Evolutionary conservation across 2,797 vertebrate genomes (phyloP), one percentile per base, ranked within the genome.

Genomic region (Enteromius fasciolatus): DNA sequence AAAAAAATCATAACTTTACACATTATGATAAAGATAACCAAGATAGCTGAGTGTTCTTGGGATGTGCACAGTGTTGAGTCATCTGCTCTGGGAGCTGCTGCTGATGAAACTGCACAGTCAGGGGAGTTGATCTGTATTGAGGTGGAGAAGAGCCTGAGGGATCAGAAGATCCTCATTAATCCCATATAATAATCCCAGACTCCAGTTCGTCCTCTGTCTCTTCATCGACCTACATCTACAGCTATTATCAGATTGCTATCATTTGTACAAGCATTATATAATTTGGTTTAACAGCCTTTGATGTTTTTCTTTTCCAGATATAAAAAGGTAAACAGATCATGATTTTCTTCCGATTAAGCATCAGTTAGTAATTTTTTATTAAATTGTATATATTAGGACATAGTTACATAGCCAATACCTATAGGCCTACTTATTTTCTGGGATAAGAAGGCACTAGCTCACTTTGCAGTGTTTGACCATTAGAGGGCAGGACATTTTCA

Each of bases 91-190:
- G 28, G 44, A 64, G 48, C 20, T 63, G 14, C 41, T 69, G 75
- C 44, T 68, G 81, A 85, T 72, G 59, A 57, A 76, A 87, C 85
- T 76, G 59, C 79, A 83, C 25, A 83, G 84, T 84, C 64, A 81
- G 68, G 61, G 81, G 57, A 83, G 64, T 83, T 81, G 76, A 73
- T 70, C 61, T 67, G 48, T 83, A 78, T 67, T 80, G 85, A 85
- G 74, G 69, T 81, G 59, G 52, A 80, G 39, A 64, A 76, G 36
- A 1, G 69, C 86, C 79, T 63, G 18, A 57, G 81, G 78, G 81
- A 77, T 80, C 36, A 85, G 20, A 41, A 75, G 70, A 80, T 80
- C 64, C 78, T 84, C 33, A 85, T 85, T 80, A 84, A 82, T 79
- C 66, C 81, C 67, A 77, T 78, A 31, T 82, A 83, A 79, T 85